These are phyloP conservation scores for Xyrauchen texanus DNA, from an alignment of 2,113 vertebrate genomes.

Conservation along the genomic window DNA sequence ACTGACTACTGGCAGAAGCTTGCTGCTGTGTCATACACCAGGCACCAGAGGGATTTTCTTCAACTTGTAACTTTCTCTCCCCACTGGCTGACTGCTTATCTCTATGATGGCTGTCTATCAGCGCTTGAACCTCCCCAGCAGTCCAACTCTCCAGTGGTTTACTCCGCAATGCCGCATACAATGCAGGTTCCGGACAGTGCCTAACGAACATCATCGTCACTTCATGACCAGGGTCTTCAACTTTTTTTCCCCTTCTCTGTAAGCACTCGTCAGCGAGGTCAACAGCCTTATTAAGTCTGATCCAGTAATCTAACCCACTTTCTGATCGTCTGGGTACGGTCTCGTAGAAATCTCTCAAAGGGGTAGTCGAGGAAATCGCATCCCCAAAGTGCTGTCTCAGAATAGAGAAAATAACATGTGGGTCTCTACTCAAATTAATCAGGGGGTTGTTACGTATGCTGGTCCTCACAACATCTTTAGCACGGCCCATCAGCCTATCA, in stretches of 20 bases:
- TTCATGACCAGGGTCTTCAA: too few relatives aligned
- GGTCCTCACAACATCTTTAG: neutral
- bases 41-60: conserved; percentile 1
- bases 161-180: neutral
- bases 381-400: neutral
- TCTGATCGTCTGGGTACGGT: neutral
- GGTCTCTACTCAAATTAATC: neutral
- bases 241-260: too few relatives aligned
- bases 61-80: neutral
- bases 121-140: neutral
- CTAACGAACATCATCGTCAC: too few relatives aligned
- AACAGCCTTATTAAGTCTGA: too few relatives aligned
- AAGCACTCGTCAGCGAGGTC: too few relatives aligned
- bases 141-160: neutral
- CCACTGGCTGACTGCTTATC: neutral
- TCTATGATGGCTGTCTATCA: conserved; percentile 4
- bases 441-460: neutral
- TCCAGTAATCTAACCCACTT: neutral
- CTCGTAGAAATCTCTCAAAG: neutral
- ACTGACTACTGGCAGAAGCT: too few relatives aligned
- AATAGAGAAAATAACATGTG: too few relatives aligned
- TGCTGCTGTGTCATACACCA: too few relatives aligned
- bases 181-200: neutral
- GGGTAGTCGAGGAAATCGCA: neutral
- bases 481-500: conserved; percentile 7